Evolutionary conservation across 2,113 vertebrate species (phyloP), one percentile per base, ranked within the genome.

Genomic region (Atlantisia rogersi): DNA sequence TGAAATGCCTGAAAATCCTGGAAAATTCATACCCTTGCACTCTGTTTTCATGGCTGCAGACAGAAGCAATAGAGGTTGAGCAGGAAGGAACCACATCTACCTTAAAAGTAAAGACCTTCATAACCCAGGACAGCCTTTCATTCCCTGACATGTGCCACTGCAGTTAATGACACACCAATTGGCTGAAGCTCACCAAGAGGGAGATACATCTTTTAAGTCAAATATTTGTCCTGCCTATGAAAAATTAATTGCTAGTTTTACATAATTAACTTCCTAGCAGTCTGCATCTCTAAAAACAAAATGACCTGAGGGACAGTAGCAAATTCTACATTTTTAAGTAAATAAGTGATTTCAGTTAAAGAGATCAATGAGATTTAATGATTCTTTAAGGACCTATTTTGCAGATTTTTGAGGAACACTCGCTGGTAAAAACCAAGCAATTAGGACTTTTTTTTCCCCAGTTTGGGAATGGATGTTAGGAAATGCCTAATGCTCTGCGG

Each of bases 161-260:
- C 62, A 75, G 53, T 29, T 48, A 73, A 20, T 40, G 22, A 4
- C 73, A 22, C 35, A 32, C 20, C 39, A 9, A 6, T 12, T 24
- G 80, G 39, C 69, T 84, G 83, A 39, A 76, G 77, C 94, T 87
- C 74, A 20, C 40, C 69, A 22, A 18, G n/a, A 70, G 52, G 35
- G 11, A 59, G 29, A 56, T 10, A 22, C 73, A 40, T 64, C 86
- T 85, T 84, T 53, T 62, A 92, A 95, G 70, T 89, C 80, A 82
- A 95, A 89, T 95, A 94, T 95, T 95, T 82, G 58, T 82, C 84
- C 37, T 62, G 74, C 86, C 75, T 69, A 62, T 53, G 48, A 82
- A 84, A 89, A 91, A 92, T 94, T 95, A 97, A 97, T 95, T 94
- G 93, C 94, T 87, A 4, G 79, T 85, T 94, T 87, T 95, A 53